phyloP scores from a whole-genome alignment of 2,113 vertebrate species.

The Platichthys stellatus region DNA sequence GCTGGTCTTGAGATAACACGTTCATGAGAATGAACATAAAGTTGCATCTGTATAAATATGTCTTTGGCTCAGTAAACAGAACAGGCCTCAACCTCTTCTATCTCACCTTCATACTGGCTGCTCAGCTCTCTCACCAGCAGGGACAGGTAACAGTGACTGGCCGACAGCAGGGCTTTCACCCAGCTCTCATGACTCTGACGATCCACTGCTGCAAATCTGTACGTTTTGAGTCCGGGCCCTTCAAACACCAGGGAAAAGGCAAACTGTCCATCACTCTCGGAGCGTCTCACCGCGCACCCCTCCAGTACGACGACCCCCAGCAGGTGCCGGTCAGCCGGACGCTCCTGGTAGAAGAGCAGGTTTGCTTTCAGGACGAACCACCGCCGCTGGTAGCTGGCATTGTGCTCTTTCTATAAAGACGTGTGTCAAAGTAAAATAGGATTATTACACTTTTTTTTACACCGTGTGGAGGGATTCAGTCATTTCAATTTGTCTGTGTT shows the following conservation, averaged over 20 bases:
- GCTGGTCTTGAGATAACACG: no score
- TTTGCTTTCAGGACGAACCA: slow-evolving; percentile 87
- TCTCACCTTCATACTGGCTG: slow-evolving; percentile 76
- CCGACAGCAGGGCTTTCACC: slow-evolving; percentile 78
- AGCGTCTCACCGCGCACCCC: slow-evolving; percentile 79
- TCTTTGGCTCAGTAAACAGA: no score
- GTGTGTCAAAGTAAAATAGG: neutral
- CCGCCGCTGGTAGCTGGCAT: slow-evolving; percentile 76
- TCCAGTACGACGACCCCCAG: slow-evolving; percentile 85
- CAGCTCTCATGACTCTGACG: slow-evolving; percentile 75
- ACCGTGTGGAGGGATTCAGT: neutral
- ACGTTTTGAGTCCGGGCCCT: slow-evolving; percentile 69
- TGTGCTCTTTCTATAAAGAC: slow-evolving; percentile 68
- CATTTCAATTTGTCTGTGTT: neutral
- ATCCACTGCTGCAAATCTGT: slow-evolving; percentile 81
- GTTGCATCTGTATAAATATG: no score
- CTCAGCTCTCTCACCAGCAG: slow-evolving; percentile 77
- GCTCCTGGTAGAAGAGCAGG: slow-evolving; percentile 85
- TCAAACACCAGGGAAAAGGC: slow-evolving; percentile 78
- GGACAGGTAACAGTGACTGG: slow-evolving; percentile 79
- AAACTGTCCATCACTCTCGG: slow-evolving; percentile 66
- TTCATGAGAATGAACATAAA: no score
- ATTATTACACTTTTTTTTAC: neutral
- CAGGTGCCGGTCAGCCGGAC: slow-evolving; percentile 76
- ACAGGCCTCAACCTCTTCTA: neutral